These are phyloP conservation scores for Lobophora halterata DNA, from an alignment of 2,888 invertebrate genomes.

Conservation along the genomic window DNA sequence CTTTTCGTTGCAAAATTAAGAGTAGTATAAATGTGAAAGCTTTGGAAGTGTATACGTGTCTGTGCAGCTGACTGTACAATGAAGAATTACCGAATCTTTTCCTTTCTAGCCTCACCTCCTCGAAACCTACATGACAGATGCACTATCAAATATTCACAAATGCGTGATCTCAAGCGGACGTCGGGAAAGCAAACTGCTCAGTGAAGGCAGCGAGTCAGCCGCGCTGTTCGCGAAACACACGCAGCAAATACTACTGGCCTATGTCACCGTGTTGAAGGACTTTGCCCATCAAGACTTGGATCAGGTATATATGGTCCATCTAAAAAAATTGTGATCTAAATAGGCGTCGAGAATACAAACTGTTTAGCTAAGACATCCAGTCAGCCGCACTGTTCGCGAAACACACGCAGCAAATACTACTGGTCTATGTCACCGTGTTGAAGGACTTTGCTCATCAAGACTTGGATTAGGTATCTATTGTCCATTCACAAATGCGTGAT, in stretches of 20 bases:
- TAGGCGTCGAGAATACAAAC: no score
- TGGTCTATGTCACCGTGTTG: no score
- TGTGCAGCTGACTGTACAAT: no score
- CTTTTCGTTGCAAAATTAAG: no score
- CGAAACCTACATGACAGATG: constrained; percentile 61
- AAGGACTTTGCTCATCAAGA: no score
- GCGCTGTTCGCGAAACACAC: constrained; percentile 60
- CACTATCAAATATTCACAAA: constrained; percentile 67
- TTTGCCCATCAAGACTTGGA: constrained; percentile 84
- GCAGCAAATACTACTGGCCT: constrained; percentile 83
- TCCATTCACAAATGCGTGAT: constrained; percentile 69
- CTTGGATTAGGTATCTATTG: no score
- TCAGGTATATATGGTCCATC: constrained; percentile 58
- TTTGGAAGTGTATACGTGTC: neutral
- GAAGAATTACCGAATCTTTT: neutral
- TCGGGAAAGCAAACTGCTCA: constrained; percentile 65
- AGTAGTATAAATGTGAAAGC: no score
- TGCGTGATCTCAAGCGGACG: constrained; percentile 64
- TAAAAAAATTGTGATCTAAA: no score
- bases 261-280: constrained; percentile 85
- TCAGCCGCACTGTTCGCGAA: no score
- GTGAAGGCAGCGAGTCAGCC: constrained; percentile 56
- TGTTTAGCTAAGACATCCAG: no score
- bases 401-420: no score
- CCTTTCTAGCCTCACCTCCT: constrained; percentile 54